These are phyloP conservation scores for Pinctada fucata DNA, from an alignment of 2,888 invertebrate genomes.

Conservation along the genomic window DNA sequence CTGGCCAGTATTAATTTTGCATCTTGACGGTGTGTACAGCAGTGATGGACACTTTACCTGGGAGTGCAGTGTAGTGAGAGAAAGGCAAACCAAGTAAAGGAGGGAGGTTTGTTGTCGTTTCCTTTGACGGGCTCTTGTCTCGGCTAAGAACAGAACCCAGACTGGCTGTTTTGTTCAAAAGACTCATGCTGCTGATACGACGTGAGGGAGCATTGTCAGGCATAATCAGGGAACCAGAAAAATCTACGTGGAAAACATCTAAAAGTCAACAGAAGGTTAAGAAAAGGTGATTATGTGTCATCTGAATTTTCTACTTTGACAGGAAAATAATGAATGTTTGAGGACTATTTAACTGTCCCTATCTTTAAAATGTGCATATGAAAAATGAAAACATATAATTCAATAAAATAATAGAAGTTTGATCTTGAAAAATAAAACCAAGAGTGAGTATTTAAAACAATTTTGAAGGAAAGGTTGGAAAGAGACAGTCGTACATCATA, in stretches of 20 bases:
- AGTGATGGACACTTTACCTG: conserved; percentile 43
- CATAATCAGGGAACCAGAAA: conserved; percentile 59
- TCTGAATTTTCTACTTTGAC: too few species aligned
- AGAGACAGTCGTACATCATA: conserved; percentile 1
- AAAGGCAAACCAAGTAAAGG: conserved; percentile 48
- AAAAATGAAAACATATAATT: too few species aligned
- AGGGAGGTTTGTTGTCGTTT: conserved; percentile 45
- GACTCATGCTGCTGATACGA: conserved; percentile 93
- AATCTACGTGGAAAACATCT: conserved; percentile 42
- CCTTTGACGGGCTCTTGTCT: conserved; percentile 51
- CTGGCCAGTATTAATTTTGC: too few species aligned
- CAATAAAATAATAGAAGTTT: too few species aligned
- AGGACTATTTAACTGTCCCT: too few species aligned
- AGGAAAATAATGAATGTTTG: too few species aligned
- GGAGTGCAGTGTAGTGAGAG: conserved; percentile 53
- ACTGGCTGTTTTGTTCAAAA: conserved; percentile 86
- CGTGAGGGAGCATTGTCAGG: conserved; percentile 82
- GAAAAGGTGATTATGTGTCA: too few species aligned
- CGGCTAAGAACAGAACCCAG: conserved; percentile 65
- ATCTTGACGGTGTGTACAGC: too few species aligned
- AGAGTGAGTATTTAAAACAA: too few species aligned
- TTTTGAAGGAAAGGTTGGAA: too few species aligned
- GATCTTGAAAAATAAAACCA: too few species aligned
- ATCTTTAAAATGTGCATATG: too few species aligned
- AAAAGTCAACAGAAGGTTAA: not conserved